These are phyloP conservation scores for Cantharis flavilabris DNA, from an alignment of 2,888 invertebrate genomes.

Conservation along the genomic window DNA sequence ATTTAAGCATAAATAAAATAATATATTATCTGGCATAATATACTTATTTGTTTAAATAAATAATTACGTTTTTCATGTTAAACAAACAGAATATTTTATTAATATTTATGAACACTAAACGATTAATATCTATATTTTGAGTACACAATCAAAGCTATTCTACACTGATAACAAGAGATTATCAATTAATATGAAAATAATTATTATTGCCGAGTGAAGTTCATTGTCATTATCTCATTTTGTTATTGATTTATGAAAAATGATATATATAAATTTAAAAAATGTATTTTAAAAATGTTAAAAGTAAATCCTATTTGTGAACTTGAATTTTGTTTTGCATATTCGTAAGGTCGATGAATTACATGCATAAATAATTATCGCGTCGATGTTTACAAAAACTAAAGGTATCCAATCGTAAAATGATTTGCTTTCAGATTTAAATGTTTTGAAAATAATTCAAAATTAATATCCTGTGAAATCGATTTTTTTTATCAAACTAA, in stretches of 20 bases:
- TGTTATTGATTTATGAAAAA: background rate
- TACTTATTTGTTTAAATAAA: background rate
- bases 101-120: background rate
- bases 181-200: background rate
- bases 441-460: background rate
- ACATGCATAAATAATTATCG: background rate
- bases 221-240: background rate
- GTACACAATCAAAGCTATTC: background rate
- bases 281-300: background rate
- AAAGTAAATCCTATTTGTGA: background rate
- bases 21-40: too few relatives aligned
- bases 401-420: background rate
- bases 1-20: too few relatives aligned
- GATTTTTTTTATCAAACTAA: background rate
- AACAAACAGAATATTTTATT: background rate
- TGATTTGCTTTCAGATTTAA: background rate
- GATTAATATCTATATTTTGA: background rate
- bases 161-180: background rate
- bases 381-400: background rate
- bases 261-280: background rate
- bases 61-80: background rate
- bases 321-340: background rate
- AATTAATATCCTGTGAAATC: background rate
- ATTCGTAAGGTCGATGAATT: background rate
- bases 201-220: background rate